Evolutionary conservation across 2,113 vertebrate genomes (phyloP).

Genomic region (Nerophis ophidion): DNA sequence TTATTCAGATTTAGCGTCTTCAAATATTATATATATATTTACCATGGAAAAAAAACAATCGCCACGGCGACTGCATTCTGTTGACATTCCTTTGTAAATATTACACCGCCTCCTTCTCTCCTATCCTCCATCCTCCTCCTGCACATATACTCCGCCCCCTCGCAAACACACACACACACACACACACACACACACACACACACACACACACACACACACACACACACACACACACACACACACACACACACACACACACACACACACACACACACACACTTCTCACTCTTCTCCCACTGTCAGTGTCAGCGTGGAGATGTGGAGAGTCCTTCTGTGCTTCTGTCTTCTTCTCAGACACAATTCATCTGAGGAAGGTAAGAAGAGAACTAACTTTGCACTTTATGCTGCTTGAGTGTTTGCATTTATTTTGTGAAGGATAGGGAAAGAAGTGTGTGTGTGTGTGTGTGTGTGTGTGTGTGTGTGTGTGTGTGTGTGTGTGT

Average conservation of each 20-base stretch:
- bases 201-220: constrained; percentile 31
- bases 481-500: too few species aligned
- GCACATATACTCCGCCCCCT: constrained; percentile 52
- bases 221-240: constrained; percentile 35
- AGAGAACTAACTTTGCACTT: constrained; percentile 35
- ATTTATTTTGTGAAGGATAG: too few species aligned
- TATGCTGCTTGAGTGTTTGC: neutral
- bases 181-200: constrained; percentile 32
- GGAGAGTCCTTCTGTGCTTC: constrained; percentile 72
- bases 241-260: constrained; percentile 37
- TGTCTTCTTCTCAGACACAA: constrained; percentile 69
- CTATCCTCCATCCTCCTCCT: constrained; percentile 28
- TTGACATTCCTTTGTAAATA: constrained; percentile 55
- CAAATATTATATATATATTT: neutral
- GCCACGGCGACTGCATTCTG: constrained; percentile 41
- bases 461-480: too few species aligned
- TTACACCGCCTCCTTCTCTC: constrained; percentile 47
- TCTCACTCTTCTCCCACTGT: constrained; percentile 55
- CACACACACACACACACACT: constrained; percentile 35
- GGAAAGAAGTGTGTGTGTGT: too few species aligned
- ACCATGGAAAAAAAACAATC: neutral
- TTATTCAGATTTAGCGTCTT: too few species aligned
- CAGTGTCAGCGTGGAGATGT: constrained; percentile 75
- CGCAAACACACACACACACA: constrained; percentile 23
- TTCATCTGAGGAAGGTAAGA: constrained; percentile 77